phyloP scores from a whole-genome alignment of 2,113 vertebrate species.

The Brachyistius frenatus region DNA sequence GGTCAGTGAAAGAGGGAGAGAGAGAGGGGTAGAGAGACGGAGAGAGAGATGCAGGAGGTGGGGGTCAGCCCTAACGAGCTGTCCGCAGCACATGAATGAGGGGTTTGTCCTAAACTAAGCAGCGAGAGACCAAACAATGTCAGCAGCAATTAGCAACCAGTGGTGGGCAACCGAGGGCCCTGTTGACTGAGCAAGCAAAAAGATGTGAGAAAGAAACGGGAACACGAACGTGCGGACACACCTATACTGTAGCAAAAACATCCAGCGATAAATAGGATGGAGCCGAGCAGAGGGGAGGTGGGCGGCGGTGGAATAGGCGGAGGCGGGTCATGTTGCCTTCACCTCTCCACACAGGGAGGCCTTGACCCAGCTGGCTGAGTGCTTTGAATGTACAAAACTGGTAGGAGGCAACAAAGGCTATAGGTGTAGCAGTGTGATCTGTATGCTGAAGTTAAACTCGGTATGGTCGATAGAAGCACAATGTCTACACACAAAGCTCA shows the following conservation, averaged over 20 bases:
- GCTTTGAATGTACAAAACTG: constrained; percentile 57
- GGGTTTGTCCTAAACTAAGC: constrained; percentile 93
- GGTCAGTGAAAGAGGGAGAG: constrained; percentile 85
- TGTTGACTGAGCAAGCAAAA: constrained; percentile 75
- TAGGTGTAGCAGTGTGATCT: constrained; percentile 50
- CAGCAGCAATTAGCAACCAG: constrained; percentile 91
- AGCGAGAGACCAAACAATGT: constrained; percentile 90
- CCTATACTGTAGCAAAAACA: constrained; percentile 51
- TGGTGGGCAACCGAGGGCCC: constrained; percentile 78
- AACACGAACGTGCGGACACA: constrained; percentile 43
- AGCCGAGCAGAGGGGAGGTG: constrained; percentile 26
- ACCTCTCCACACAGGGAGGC: constrained; percentile 63
- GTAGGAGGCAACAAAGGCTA: constrained; percentile 54
- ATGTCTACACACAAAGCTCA: not conserved
- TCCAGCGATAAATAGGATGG: constrained; percentile 57
- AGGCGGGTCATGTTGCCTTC: constrained; percentile 73
- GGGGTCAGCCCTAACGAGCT: constrained; percentile 91
- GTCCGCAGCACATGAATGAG: constrained; percentile 91
- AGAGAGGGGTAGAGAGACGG: constrained; percentile 55
- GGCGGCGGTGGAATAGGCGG: constrained; percentile 40
- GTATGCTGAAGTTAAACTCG: constrained; percentile 46
- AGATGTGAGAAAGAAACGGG: constrained; percentile 64
- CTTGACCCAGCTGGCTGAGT: constrained; percentile 65
- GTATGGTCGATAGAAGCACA: constrained; percentile 15
- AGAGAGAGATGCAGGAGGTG: constrained; percentile 57